Evolutionary conservation across 2,113 vertebrate species (phyloP), one percentile per base, ranked within the genome.

Genomic region (Eulemur rufifrons): DNA sequence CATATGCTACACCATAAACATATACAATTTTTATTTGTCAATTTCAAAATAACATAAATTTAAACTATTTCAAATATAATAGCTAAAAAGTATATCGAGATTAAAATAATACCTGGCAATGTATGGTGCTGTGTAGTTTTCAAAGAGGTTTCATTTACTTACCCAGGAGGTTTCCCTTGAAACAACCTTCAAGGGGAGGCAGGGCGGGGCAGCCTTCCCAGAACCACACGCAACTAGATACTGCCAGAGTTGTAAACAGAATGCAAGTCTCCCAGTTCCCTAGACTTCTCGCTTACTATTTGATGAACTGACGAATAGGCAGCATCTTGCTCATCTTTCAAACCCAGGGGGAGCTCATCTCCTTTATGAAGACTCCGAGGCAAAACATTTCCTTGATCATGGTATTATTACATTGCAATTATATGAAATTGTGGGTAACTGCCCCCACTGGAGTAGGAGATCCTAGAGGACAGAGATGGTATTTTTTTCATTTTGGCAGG

Each of bases 261-360:
- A 29, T 20, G 4, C 2, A 10, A 54, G 52, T 56, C 61, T 59
- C 29, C n/a, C 0, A 3, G 23, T 39, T 66, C 59, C 12, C 29
- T 71, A 15, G 8, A 21, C 23, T 77, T 59, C 61, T 81, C 42
- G 0, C 18, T 52, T 61, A 54, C 52, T 54, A 37, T 39, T 7
- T 34, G 29, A 27, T 52, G 25, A 10, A 50, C 42, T 21, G 27
- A 27, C 64, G 18, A 71, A 1, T 66, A 64, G 20, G 5, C 20
- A 9, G 47, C n/a, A 17, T 52, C 23, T 37, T 80, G 37, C 27
- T 81, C 20, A 8, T 42, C 15, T 73, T 91, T 81, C 23, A 66
- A 21, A 29, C 14, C 14, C 13, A 11, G 0, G 17, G 59, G 3
- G 18, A 21, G 12, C 3, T 47, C 39, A 25, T n/a, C 3, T 27